phyloP scores from a whole-genome alignment of 92 coral and sea anemone species.

The Porites evermanni region DNA sequence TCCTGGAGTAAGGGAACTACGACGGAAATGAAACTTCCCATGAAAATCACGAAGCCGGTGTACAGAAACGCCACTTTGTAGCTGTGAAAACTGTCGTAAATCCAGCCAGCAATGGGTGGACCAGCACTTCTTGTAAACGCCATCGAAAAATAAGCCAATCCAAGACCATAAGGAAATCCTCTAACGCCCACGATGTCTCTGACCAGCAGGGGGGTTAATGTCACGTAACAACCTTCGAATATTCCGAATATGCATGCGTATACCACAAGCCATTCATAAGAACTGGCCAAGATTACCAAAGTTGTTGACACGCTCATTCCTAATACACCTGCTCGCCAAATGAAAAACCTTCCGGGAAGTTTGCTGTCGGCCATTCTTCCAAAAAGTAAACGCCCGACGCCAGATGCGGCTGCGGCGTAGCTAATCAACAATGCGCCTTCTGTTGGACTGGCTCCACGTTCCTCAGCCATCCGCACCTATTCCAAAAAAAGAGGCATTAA shows the following conservation, averaged over 20 bases:
- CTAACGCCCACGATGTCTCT: slow-evolving; percentile 64
- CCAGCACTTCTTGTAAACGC: slow-evolving; percentile 59
- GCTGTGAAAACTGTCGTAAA: slow-evolving; percentile 31
- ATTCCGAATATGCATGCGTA: slow-evolving; percentile 68
- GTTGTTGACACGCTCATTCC: slow-evolving; percentile 62
- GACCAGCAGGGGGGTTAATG: slow-evolving; percentile 55
- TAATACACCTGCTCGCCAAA: slow-evolving; percentile 58
- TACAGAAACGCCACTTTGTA: slow-evolving; percentile 44
- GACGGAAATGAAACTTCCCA: slow-evolving; percentile 1
- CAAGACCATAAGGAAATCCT: slow-evolving; percentile 60
- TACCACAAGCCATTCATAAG: slow-evolving; percentile 52
- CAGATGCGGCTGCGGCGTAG: slow-evolving; percentile 64
- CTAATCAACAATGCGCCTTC: slow-evolving; percentile 66
- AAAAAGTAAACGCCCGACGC: slow-evolving; percentile 67
- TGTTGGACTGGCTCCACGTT: slow-evolving; percentile 35
- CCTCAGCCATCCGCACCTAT: slow-evolving; percentile 69
- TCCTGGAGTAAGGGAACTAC: slow-evolving; percentile 2
- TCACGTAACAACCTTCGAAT: slow-evolving; percentile 68
- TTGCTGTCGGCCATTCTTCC: slow-evolving; percentile 70
- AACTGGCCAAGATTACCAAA: slow-evolving; percentile 52
- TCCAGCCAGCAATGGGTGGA: slow-evolving; percentile 66
- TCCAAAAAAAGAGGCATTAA: not conserved
- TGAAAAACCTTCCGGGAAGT: slow-evolving; percentile 49
- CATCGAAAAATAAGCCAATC: slow-evolving; percentile 54
- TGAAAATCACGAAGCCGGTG: slow-evolving; percentile 9